phyloP scores from a whole-genome alignment of 2,888 invertebrate genomes.

The Amblyjoppa proteus region DNA sequence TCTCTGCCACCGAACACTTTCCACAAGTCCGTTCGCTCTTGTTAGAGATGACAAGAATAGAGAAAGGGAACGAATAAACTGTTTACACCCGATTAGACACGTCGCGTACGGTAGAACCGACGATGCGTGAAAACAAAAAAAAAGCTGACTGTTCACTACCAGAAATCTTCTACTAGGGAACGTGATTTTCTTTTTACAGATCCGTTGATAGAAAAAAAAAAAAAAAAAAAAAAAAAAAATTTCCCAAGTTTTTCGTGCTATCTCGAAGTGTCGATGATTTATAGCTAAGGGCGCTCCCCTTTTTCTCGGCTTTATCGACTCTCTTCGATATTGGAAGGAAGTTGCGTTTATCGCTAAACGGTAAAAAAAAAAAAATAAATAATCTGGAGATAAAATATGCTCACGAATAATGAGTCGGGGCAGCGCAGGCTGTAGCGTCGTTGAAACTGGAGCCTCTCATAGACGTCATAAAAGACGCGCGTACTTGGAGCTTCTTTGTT shows the following conservation, averaged over 20 bases:
- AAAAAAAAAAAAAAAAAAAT: slow-evolving; percentile 22
- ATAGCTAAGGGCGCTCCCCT: slow-evolving; percentile 3
- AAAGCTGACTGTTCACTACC: background rate
- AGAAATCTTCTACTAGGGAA: background rate
- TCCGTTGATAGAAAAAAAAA: slow-evolving; percentile 5
- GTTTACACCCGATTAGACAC: slow-evolving; percentile 33
- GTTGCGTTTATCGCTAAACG: slow-evolving; percentile 19
- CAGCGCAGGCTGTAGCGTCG: background rate
- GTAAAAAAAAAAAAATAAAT: background rate
- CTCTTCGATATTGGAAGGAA: slow-evolving; percentile 2
- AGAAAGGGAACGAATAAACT: background rate
- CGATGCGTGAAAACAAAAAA: slow-evolving; percentile 5
- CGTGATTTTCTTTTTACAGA: background rate
- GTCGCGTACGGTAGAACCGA: background rate
- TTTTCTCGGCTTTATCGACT: slow-evolving; percentile 26
- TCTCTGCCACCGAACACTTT: slow-evolving; percentile 3
- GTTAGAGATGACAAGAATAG: slow-evolving; percentile 21
- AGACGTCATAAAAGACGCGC: background rate
- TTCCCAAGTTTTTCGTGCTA: background rate
- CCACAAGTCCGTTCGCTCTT: slow-evolving; percentile 20
- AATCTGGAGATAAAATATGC: slow-evolving; percentile 20
- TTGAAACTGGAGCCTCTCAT: background rate
- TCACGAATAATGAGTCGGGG: slow-evolving; percentile 2
- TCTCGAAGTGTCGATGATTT: slow-evolving; percentile 29
- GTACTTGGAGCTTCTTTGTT: slow-evolving; percentile 19